Conservation (phyloP, 2,113 vertebrate genomes). For the Macquaria ambigua region DNA sequence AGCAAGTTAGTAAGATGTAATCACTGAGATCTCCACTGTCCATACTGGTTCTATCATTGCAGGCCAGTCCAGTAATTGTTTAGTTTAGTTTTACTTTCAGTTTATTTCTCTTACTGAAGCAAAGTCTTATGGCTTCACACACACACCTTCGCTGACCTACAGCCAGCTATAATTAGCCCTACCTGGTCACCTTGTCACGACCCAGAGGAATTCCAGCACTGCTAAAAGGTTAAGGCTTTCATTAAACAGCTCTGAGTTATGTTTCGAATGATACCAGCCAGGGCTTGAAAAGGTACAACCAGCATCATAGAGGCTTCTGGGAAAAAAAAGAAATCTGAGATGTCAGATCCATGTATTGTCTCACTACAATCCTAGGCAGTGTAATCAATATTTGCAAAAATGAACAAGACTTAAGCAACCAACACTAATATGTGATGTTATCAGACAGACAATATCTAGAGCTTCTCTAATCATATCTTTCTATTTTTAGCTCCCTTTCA, state of each 20-base stretch:
- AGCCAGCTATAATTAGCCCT: slow-evolving; percentile 33
- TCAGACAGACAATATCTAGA: neutral
- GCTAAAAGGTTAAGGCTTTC: slow-evolving; percentile 28
- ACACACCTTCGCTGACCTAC: neutral
- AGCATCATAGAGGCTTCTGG: neutral
- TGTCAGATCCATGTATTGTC: neutral
- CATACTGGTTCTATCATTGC: neutral
- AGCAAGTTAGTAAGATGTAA: neutral
- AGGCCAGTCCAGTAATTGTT: neutral
- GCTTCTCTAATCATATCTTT: neutral
- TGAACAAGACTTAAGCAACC: neutral
- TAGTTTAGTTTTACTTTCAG: neutral
- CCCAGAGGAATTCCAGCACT: neutral
- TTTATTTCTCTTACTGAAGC: neutral
- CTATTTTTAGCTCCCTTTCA: slow-evolving; percentile 17
- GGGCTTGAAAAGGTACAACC: neutral
- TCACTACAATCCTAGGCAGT: neutral
- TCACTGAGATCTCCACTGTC: neutral
- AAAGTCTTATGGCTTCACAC: neutral
- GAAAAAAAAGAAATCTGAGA: neutral
- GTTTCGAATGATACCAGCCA: slow-evolving; percentile 15
- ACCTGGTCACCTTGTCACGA: slow-evolving; percentile 27
- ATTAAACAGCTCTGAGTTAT: slow-evolving; percentile 45
- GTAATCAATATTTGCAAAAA: slow-evolving; percentile 15
- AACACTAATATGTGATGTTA: neutral